Conservation (phyloP, 2,888 invertebrate species). For the Lacanobia oleracea region DNA sequence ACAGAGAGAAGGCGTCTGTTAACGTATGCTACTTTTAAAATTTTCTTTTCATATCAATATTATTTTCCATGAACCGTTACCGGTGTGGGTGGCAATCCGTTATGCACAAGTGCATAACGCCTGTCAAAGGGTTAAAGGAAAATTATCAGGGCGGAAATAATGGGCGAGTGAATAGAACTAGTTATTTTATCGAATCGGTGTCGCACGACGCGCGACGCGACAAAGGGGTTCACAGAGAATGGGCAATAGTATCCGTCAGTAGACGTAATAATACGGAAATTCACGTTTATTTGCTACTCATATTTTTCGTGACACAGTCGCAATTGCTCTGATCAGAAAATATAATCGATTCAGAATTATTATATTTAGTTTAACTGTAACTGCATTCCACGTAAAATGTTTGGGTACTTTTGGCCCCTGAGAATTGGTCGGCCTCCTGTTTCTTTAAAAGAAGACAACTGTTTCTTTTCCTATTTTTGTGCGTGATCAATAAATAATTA, state of each 20-base stretch:
- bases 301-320: not conserved
- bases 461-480: too few species aligned
- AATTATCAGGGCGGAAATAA: constrained; percentile 49
- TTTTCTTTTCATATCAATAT: constrained; percentile 17
- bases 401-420: too few species aligned
- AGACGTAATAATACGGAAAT: constrained; percentile 8
- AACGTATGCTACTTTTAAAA: not conserved
- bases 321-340: not conserved
- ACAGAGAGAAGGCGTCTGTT: too few species aligned
- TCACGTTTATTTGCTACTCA: not conserved
- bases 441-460: too few species aligned
- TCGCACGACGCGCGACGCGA: constrained; percentile 2
- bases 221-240: constrained; percentile 25
- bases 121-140: constrained; percentile 52
- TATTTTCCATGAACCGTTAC: constrained; percentile 8
- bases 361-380: not conserved
- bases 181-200: constrained; percentile 51
- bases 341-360: not conserved
- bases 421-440: too few species aligned
- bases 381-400: too few species aligned
- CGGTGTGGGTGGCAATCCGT: constrained; percentile 30
- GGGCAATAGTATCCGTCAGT: constrained; percentile 4
- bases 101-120: constrained; percentile 55
- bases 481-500: too few species aligned
- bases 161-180: constrained; percentile 53